Evolutionary conservation across 2,113 vertebrate species (phyloP).

Genomic region (Megaceryle maxima): DNA sequence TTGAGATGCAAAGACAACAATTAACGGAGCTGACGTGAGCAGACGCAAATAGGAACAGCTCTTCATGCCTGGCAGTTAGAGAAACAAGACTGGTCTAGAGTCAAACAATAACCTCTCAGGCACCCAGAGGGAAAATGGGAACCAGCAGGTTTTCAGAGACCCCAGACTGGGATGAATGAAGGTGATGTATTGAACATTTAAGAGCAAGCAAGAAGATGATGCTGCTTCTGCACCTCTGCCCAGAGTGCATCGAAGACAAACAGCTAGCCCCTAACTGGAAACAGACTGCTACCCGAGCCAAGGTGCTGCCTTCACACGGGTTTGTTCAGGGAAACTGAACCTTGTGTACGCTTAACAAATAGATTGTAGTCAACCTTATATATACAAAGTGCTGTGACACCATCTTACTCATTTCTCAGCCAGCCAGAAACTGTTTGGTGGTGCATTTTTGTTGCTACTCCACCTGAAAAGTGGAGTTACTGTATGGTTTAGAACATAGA

Average conservation of each 20-base stretch:
- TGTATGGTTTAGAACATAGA: neutral
- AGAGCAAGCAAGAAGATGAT: neutral
- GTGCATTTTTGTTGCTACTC: neutral
- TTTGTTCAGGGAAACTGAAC: neutral
- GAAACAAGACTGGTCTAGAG: neutral
- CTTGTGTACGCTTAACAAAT: neutral
- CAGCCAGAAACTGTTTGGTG: neutral
- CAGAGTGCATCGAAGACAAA: neutral
- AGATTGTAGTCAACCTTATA: neutral
- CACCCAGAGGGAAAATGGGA: neutral
- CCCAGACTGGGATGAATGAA: neutral
- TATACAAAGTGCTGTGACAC: neutral
- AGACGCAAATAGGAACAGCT: neutral
- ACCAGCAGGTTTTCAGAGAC: neutral
- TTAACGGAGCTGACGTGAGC: neutral
- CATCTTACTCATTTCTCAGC: neutral
- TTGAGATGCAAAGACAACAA: slow-evolving; percentile 19
- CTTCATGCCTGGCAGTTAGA: neutral
- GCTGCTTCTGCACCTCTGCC: neutral
- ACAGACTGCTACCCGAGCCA: neutral
- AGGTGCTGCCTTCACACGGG: neutral
- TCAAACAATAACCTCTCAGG: neutral
- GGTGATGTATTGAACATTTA: neutral
- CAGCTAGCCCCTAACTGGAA: neutral
- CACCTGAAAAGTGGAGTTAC: neutral